Evolutionary conservation across 2,113 vertebrate species (phyloP).

Genomic region (Rallus limicola): DNA sequence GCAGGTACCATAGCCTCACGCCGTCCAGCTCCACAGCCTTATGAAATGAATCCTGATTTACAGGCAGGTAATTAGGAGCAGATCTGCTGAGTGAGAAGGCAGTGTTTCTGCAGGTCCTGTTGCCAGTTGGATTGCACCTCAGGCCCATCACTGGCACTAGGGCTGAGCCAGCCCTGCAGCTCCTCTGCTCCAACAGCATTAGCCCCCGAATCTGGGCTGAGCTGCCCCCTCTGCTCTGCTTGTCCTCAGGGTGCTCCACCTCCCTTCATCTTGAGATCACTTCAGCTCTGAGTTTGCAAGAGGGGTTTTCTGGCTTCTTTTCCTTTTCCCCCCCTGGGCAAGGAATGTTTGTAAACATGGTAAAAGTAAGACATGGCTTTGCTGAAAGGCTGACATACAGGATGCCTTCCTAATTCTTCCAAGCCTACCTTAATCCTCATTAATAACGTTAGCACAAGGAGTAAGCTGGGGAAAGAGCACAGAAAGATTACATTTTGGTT

Average conservation of each 20-base stretch:
- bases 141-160: accelerated
- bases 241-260: not conserved
- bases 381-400: not conserved
- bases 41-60: conserved; percentile 42
- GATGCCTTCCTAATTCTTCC: conserved; percentile 35
- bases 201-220: not conserved
- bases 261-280: not conserved
- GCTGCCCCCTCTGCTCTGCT: not conserved
- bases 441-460: conserved; percentile 29
- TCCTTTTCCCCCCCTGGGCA: not conserved
- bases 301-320: not conserved
- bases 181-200: not conserved
- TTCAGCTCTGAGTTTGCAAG: not conserved
- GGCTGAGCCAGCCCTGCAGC: not conserved
- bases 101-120: not conserved
- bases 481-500: not conserved
- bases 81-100: conserved; percentile 49
- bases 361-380: not conserved
- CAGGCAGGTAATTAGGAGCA: conserved; percentile 49
- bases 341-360: not conserved
- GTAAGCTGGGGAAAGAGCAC: not conserved
- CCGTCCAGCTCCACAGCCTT: not conserved
- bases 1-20: not conserved
- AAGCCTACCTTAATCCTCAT: conserved; percentile 39
- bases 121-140: not conserved